Conservation (phyloP, 2,113 vertebrate genomes). For the Pao palembangensis region DNA sequence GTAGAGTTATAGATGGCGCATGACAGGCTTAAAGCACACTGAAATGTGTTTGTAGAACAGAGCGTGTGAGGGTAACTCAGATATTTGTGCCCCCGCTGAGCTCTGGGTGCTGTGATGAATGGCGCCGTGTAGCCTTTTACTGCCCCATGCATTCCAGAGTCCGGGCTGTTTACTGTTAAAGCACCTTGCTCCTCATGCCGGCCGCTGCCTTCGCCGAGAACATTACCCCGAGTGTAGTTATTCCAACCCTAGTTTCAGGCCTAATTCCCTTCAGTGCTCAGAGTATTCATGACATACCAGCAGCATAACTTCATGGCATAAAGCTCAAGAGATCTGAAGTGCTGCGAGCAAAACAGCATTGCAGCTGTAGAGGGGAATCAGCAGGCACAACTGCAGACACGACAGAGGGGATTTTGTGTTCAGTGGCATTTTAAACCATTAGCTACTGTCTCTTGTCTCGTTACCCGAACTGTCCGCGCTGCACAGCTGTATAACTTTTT, state of each 20-base stretch:
- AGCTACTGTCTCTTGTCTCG: constrained; percentile 53
- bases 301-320: constrained; percentile 52
- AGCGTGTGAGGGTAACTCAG: constrained; percentile 24
- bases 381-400: constrained; percentile 39
- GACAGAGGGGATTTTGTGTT: constrained; percentile 55
- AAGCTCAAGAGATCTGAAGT: constrained; percentile 51
- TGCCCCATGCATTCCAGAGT: constrained; percentile 53
- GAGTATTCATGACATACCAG: constrained; percentile 46
- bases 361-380: constrained; percentile 64
- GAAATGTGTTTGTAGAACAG: constrained; percentile 48
- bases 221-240: constrained; percentile 38
- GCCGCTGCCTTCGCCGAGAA: constrained; percentile 35
- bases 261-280: constrained; percentile 36
- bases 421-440: constrained; percentile 61
- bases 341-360: constrained; percentile 49
- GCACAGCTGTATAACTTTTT: constrained; percentile 51
- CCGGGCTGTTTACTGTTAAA: constrained; percentile 60
- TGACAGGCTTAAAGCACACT: constrained; percentile 29
- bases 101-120: constrained; percentile 60
- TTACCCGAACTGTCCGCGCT: constrained; percentile 28
- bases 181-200: constrained; percentile 56
- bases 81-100: constrained; percentile 46
- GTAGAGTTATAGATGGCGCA: constrained; percentile 12
- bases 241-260: constrained; percentile 46
- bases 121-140: constrained; percentile 50